Evolutionary conservation across 2,797 vertebrate species (phyloP).

Genomic region (Thamnophis elegans): DNA sequence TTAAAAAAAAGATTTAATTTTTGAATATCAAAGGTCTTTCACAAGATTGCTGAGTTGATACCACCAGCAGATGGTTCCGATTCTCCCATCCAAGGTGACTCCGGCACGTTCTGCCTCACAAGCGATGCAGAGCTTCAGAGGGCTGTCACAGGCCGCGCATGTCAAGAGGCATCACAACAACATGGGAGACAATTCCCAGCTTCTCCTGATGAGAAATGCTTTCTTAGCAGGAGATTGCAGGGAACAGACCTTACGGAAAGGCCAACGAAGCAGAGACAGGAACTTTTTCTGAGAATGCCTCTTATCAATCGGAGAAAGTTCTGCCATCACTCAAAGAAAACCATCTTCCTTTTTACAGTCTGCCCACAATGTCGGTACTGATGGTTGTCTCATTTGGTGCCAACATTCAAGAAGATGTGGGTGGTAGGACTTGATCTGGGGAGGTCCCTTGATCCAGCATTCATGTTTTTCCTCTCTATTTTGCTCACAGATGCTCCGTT

Average conservation of each 20-base stretch:
- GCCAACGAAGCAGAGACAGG: not conserved
- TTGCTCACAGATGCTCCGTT: not conserved
- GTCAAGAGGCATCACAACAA: not conserved
- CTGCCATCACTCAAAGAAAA: not conserved
- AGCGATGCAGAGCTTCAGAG: no score
- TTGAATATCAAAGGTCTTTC: constrained; percentile 11
- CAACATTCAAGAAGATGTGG: not conserved
- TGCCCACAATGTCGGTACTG: not conserved
- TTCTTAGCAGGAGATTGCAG: not conserved
- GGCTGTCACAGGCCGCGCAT: not conserved
- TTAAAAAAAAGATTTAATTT: constrained; percentile 5
- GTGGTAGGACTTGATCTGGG: not conserved
- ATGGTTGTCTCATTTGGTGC: not conserved
- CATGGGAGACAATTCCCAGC: not conserved
- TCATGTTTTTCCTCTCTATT: not conserved
- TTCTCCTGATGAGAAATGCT: not conserved
- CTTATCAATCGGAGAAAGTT: not conserved
- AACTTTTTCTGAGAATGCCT: no score
- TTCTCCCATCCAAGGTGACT: not conserved
- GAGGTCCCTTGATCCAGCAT: not conserved
- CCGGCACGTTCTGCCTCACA: not conserved
- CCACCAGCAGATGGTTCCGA: constrained; percentile 14
- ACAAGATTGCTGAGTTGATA: not conserved
- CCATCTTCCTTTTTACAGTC: not conserved
- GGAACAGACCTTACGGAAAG: not conserved